Conservation (phyloP, 2,888 invertebrate species). For the Ennomos fuscantarius region DNA sequence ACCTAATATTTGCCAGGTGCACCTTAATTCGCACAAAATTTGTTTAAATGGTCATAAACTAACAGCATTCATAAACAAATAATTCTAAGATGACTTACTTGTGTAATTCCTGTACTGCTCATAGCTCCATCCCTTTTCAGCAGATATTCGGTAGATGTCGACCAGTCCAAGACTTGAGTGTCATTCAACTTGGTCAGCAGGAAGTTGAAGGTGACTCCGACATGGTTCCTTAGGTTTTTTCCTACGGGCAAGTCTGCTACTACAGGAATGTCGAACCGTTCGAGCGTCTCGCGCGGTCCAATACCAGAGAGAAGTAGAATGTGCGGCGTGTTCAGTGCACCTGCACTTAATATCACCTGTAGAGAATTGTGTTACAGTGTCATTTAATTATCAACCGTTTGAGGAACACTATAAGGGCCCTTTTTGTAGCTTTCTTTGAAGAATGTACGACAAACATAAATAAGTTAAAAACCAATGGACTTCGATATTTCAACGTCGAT, state of each 20-base stretch:
- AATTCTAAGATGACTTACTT: slow-evolving; percentile 77
- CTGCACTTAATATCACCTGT: slow-evolving; percentile 85
- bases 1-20: too few relatives aligned
- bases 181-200: slow-evolving; percentile 72
- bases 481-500: too few relatives aligned
- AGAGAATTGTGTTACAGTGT: slow-evolving; percentile 9
- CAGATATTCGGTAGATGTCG: slow-evolving; percentile 82
- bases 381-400: too few relatives aligned
- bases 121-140: slow-evolving; percentile 84
- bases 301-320: slow-evolving; percentile 87
- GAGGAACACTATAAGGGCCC: too few relatives aligned
- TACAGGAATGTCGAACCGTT: slow-evolving; percentile 78
- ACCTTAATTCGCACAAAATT: too few relatives aligned
- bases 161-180: slow-evolving; percentile 84
- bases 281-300: slow-evolving; percentile 83
- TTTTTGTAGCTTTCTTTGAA: too few relatives aligned
- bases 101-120: slow-evolving; percentile 86
- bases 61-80: too few relatives aligned
- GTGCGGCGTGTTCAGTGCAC: slow-evolving; percentile 87
- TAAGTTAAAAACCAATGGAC: too few relatives aligned
- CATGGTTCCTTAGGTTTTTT: slow-evolving; percentile 86
- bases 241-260: slow-evolving; percentile 87
- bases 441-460: too few relatives aligned
- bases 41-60: too few relatives aligned
- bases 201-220: slow-evolving; percentile 84